phyloP scores from a whole-genome alignment of 2,888 invertebrate species.

The Heliconius hortense region DNA sequence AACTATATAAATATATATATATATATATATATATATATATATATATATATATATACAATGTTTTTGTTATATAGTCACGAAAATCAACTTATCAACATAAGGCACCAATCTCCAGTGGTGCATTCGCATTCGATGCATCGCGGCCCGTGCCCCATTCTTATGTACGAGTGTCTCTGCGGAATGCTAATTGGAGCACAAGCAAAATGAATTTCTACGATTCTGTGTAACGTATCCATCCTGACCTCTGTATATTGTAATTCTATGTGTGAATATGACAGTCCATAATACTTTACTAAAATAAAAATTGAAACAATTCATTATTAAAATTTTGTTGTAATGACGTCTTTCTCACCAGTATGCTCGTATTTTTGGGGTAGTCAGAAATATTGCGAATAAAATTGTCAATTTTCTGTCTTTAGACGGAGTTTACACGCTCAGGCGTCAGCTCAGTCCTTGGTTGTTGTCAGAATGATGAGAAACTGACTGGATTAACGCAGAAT shows the following conservation, averaged over 20 bases:
- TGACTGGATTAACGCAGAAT: too few species aligned
- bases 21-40: too few species aligned
- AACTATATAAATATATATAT: too few species aligned
- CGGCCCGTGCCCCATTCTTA: slow-evolving; percentile 38
- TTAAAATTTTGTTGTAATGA: too few species aligned
- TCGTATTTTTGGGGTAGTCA: too few species aligned
- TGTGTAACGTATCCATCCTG: slow-evolving; percentile 24
- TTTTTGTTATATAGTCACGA: slow-evolving; percentile 1
- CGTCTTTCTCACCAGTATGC: too few species aligned
- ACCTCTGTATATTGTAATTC: slow-evolving; percentile 31
- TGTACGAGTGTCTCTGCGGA: slow-evolving; percentile 25
- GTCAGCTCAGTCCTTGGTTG: too few species aligned
- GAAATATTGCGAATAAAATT: too few species aligned
- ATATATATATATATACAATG: neutral
- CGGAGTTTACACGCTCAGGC: too few species aligned
- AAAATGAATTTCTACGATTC: slow-evolving; percentile 30
- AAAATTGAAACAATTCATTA: neutral
- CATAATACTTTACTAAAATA: slow-evolving; percentile 24
- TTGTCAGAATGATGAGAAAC: too few species aligned
- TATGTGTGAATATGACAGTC: slow-evolving; percentile 35
- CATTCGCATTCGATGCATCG: slow-evolving; percentile 40
- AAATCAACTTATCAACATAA: slow-evolving; percentile 16
- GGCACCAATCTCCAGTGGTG: slow-evolving; percentile 9
- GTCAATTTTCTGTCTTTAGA: too few species aligned
- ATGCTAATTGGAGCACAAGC: slow-evolving; percentile 33